A percentile compares a stretch with the other conserved stretches of the same genome.
Evolutionary conservation across 2,113 vertebrate species (phyloP).

Genomic region (Danionella cerebrum): DNA sequence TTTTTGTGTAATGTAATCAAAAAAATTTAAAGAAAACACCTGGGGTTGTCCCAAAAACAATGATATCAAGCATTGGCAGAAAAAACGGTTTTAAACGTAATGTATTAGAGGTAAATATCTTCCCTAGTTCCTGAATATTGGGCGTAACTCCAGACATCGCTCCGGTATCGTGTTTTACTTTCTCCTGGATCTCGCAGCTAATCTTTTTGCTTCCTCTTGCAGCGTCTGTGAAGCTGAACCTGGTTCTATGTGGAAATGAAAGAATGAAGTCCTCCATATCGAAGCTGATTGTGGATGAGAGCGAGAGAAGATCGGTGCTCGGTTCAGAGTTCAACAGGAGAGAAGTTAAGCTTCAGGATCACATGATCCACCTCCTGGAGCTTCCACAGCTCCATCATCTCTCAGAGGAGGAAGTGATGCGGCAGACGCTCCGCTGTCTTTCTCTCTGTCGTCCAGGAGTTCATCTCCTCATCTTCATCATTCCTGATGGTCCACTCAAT

Average conservation of each 20-base stretch:
- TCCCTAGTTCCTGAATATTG: too few species aligned
- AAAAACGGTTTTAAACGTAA: too few species aligned
- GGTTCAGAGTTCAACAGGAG: not conserved
- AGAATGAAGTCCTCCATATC: not conserved
- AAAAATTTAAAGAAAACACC: too few species aligned
- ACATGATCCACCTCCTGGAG: not conserved
- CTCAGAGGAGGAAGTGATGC: conserved; percentile 11
- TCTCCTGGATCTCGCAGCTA: too few species aligned
- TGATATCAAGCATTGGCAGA: too few species aligned
- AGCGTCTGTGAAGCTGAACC: conserved; percentile 6
- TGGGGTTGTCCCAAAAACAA: too few species aligned
- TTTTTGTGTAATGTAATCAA: too few species aligned
- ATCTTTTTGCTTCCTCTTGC: not conserved
- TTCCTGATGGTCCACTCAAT: conserved; percentile 7
- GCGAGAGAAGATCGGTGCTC: not conserved
- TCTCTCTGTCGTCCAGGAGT: conserved; percentile 33
- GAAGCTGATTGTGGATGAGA: not conserved
- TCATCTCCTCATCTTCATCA: conserved; percentile 22
- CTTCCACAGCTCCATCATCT: conserved; percentile 13
- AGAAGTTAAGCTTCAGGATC: not conserved
- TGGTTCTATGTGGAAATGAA: conserved; percentile 3
- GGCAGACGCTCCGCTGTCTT: conserved; percentile 8
- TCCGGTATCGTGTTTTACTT: too few species aligned
- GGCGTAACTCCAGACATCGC: too few species aligned
- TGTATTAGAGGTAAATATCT: too few species aligned